Evolutionary conservation across 1,140 invertebrate genomes (phyloP).

Genomic region (Physella acuta): DNA sequence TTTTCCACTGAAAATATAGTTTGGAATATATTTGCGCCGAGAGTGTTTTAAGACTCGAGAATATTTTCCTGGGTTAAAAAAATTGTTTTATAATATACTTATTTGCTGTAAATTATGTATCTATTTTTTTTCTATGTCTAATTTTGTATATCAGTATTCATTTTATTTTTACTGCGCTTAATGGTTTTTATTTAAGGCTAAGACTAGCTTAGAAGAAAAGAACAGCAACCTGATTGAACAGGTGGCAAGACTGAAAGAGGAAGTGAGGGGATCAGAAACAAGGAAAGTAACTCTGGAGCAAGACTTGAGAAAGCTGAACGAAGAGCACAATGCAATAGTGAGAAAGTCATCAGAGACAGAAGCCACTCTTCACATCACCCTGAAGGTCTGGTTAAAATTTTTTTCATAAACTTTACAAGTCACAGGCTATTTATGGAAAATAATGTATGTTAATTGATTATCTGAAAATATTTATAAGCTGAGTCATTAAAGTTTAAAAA

Average conservation of each 20-base stretch:
- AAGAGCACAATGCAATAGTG: conserved; percentile 41
- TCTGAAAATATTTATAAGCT: no score
- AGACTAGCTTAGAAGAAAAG: conserved; percentile 44
- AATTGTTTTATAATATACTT: no score
- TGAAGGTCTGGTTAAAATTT: conserved; percentile 30
- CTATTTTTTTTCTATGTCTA: no score
- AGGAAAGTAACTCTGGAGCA: conserved; percentile 39
- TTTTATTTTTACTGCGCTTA: not conserved
- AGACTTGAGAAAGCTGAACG: conserved; percentile 42
- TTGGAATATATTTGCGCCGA: no score
- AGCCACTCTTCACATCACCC: conserved; percentile 39
- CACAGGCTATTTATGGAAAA: no score
- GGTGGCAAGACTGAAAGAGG: conserved; percentile 44
- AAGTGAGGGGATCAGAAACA: conserved; percentile 42
- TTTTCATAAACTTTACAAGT: not conserved
- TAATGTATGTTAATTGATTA: no score
- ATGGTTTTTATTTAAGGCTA: conserved; percentile 27
- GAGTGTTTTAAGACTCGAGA: no score
- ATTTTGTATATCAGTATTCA: no score
- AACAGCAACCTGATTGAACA: conserved; percentile 43
- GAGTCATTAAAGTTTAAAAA: no score
- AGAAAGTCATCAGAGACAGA: conserved; percentile 47
- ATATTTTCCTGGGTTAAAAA: no score
- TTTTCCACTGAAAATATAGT: no score
- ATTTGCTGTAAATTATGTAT: no score